Conservation (phyloP, 2,888 invertebrate species). For the Tipula confusa region DNA sequence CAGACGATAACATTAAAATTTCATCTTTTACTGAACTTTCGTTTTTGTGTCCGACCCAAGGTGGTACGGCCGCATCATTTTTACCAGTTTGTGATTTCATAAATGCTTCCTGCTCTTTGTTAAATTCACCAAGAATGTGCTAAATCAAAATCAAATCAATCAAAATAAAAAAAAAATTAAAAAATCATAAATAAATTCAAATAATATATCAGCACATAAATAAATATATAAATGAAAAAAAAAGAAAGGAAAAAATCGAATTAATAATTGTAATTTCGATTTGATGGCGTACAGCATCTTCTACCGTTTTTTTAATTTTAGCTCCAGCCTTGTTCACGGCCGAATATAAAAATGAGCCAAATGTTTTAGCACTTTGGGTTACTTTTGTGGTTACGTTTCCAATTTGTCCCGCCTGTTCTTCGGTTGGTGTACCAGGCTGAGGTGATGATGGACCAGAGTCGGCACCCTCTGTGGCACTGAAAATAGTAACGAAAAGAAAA, state of each 20-base stretch:
- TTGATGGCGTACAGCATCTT: slow-evolving; percentile 72
- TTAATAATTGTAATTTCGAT: slow-evolving; percentile 45
- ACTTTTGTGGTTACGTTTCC: slow-evolving; percentile 87
- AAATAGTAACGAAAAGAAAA: not conserved
- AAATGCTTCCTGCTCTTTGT: slow-evolving; percentile 95
- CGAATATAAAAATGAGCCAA: slow-evolving; percentile 89
- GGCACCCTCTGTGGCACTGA: slow-evolving; percentile 84
- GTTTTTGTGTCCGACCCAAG: slow-evolving; percentile 94
- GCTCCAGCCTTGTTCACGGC: slow-evolving; percentile 95
- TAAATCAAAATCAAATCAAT: slow-evolving; percentile 47
- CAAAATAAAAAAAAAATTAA: not conserved
- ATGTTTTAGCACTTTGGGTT: slow-evolving; percentile 81
- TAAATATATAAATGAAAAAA: slow-evolving; percentile 13
- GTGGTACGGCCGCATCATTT: slow-evolving; percentile 69
- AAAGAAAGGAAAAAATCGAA: slow-evolving; percentile 29
- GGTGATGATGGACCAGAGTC: slow-evolving; percentile 81
- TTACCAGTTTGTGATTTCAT: slow-evolving; percentile 78
- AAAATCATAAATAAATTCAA: not conserved
- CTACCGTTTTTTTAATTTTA: slow-evolving; percentile 93
- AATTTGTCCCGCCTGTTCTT: slow-evolving; percentile 74
- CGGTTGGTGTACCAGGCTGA: slow-evolving; percentile 70
- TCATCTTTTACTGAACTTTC: slow-evolving; percentile 92
- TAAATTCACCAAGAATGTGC: slow-evolving; percentile 95
- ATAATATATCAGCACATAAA: not conserved
- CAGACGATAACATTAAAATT: slow-evolving; percentile 89